Base-by-base conservation (phyloP, 2,888 invertebrate species). In the Nemoura dubitans region DNA sequence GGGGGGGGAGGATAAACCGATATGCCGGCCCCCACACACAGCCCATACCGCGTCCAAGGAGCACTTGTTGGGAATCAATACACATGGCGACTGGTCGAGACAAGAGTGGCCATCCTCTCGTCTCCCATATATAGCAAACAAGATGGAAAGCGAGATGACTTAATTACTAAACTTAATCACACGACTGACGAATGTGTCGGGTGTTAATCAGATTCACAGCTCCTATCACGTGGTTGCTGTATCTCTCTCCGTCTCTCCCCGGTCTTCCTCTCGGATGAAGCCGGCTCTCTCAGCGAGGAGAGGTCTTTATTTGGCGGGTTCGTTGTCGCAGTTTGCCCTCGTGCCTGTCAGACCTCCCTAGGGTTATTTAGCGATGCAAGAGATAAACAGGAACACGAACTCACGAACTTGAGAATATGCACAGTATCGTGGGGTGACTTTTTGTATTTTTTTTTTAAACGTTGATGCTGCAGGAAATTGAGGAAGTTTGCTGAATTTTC, bases 361-460 rank as follows among this genome's bases (percentile, higher is more conserved):
- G 59, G 59, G 59, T 59, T 59, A 59, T 59, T 59, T 59, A 59
- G 59, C 14, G 59, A 59, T 59, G 59, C 59, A 16, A 21, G 59
- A 59, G 59, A 59, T 59, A 59, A 36, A 59, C 59, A 59, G 59
- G 16, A 59, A 59, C 59, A 59, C 59, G 59, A 59, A 59, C 59
- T 21, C 14, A 59, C 59, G 59, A 59, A 59, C 59, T 59, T 59
- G 59, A 36, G 36, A 59, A 59, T 59, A 59, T 16, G 14, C 59
- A 21, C 14, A 59, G 59, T 59, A 3, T 59, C 59, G 14, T 2
- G 59, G 59, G 59, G 59, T 59, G 59, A 7, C 3, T 59, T 59
- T 59, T 59, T 16, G 3, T 21, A 7, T 59, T 10, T 16, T 59
- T 21, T 59, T 59, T 10, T 59, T 59, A 7, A 21, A 59, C 3